Conservation (phyloP, 2,797 vertebrate species). For the Sparidentex hasta region DNA sequence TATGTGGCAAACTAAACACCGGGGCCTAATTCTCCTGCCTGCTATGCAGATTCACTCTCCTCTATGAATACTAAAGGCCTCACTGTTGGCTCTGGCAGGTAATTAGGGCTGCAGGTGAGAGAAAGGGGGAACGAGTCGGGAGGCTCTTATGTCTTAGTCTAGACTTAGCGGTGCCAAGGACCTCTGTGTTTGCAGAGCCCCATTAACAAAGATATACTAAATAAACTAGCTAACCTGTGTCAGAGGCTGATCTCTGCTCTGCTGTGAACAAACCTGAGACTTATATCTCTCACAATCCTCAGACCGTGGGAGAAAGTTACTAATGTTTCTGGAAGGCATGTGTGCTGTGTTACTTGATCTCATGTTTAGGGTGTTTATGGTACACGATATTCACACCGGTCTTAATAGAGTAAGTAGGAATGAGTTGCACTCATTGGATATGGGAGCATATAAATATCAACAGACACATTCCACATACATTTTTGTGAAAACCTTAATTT, state of each 20-base stretch:
- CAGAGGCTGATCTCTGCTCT: slow-evolving; percentile 25
- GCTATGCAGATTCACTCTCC: slow-evolving; percentile 72
- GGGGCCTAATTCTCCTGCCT: slow-evolving; percentile 66
- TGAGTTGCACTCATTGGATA: not conserved
- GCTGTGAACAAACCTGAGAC: not conserved
- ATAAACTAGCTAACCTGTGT: slow-evolving; percentile 60
- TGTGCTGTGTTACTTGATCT: not conserved
- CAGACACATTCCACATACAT: not conserved
- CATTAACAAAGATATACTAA: slow-evolving; percentile 73
- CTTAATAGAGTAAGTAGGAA: no score
- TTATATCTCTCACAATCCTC: not conserved
- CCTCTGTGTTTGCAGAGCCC: slow-evolving; percentile 66
- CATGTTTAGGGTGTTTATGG: not conserved
- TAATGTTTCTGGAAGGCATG: not conserved
- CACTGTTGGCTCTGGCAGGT: slow-evolving; percentile 64
- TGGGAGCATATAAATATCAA: not conserved
- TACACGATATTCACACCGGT: no score
- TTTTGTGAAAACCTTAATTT: not conserved
- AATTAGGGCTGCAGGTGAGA: slow-evolving; percentile 74
- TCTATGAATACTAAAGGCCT: slow-evolving; percentile 81
- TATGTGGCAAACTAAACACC: slow-evolving; percentile 81
- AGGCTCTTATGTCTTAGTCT: slow-evolving; percentile 69
- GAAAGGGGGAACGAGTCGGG: slow-evolving; percentile 22
- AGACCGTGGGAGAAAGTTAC: not conserved
- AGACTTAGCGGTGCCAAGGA: slow-evolving; percentile 82